These are phyloP conservation scores for Otis tarda DNA, from an alignment of 2,113 vertebrate genomes.

Conservation along the genomic window DNA sequence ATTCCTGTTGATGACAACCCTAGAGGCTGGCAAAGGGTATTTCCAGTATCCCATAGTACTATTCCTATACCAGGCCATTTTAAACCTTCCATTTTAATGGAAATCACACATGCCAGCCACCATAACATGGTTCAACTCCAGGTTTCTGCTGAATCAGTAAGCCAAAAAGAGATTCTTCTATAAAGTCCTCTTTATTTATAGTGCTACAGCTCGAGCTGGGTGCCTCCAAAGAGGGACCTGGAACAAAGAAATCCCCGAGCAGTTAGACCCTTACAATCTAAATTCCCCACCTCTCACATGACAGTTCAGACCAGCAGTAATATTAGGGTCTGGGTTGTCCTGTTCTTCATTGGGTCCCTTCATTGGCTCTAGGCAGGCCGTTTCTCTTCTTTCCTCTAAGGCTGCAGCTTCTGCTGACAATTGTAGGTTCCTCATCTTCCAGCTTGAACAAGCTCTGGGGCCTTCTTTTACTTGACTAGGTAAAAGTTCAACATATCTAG, in stretches of 20 bases:
- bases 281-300: neutral
- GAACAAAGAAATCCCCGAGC: neutral
- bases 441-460: too few species aligned
- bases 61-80: too few species aligned
- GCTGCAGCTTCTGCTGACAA: neutral
- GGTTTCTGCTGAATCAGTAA: neutral
- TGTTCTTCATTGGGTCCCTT: rapidly evolving
- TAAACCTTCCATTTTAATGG: too few species aligned
- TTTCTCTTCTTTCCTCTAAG: neutral
- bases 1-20: too few species aligned
- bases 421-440: too few species aligned
- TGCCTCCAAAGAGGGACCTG: neutral
- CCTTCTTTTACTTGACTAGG: too few species aligned
- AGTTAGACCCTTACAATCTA: neutral
- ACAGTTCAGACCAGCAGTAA: neutral
- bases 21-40: too few species aligned
- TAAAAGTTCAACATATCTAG: too few species aligned
- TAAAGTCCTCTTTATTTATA: neutral
- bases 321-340: neutral
- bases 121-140: rapidly evolving
- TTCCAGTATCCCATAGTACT: too few species aligned
- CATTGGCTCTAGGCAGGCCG: neutral
- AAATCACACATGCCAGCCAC: neutral
- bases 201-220: neutral
- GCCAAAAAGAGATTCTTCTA: neutral